Evolutionary conservation across 1,140 invertebrate genomes (phyloP).

Genomic region (Eciton burchellii): DNA sequence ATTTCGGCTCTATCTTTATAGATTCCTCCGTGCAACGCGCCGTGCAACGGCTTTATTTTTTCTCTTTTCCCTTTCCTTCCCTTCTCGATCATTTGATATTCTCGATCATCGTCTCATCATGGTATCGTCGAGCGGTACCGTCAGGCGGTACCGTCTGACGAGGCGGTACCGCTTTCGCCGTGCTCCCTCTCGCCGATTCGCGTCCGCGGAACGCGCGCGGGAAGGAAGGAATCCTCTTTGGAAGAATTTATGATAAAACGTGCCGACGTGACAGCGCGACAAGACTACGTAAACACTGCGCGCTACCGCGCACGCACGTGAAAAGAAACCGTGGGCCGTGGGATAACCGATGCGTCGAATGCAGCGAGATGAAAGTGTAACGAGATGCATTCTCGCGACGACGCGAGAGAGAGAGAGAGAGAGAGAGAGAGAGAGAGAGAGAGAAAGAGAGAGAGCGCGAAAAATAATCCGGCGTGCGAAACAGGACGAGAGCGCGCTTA

Average conservation of each 20-base stretch:
- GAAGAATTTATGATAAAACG: slow-evolving; percentile 62
- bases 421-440: slow-evolving; percentile 27
- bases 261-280: neutral
- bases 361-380: slow-evolving; percentile 36
- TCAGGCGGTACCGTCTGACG: too few species aligned
- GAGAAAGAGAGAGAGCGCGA: too few species aligned
- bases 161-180: too few species aligned
- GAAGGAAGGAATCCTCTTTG: too few species aligned
- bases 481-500: neutral
- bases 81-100: too few species aligned
- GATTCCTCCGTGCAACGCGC: neutral
- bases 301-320: slow-evolving; percentile 1
- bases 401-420: slow-evolving; percentile 3
- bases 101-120: too few species aligned
- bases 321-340: slow-evolving; percentile 37
- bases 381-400: neutral
- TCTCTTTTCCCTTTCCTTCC: neutral
- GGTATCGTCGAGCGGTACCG: neutral
- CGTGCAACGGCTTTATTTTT: too few species aligned
- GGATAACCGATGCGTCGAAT: slow-evolving; percentile 1
- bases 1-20: slow-evolving; percentile 9
- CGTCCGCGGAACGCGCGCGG: too few species aligned
- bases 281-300: slow-evolving; percentile 51
- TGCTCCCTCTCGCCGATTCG: too few species aligned
- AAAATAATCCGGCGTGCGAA: too few species aligned